A percentile compares a stretch with the other conserved stretches of the same genome.
phyloP scores from a whole-genome alignment of 2,888 invertebrate genomes.

The Anarsia innoxiella region DNA sequence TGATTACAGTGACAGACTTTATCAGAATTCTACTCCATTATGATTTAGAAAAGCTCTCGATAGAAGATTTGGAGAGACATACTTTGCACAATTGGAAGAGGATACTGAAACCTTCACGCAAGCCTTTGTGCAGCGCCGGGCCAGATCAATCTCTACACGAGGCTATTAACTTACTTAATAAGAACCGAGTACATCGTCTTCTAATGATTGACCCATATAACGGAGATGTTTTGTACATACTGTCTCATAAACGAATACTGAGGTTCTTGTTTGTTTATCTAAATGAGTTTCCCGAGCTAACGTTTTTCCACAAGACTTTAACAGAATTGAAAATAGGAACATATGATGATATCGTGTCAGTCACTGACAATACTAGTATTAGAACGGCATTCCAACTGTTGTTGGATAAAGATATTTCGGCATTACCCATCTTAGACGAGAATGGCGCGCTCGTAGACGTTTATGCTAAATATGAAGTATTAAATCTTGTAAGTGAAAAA shows the following conservation, averaged over 20 bases:
- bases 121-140: constrained; percentile 54
- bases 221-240: constrained; percentile 63
- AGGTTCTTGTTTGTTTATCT: constrained; percentile 67
- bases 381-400: constrained; percentile 61
- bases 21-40: constrained; percentile 61
- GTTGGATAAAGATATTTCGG: constrained; percentile 64
- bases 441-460: constrained; percentile 58
- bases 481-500: constrained; percentile 92
- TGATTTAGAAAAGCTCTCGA: constrained; percentile 55
- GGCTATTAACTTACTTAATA: constrained; percentile 60
- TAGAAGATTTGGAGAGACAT: constrained; percentile 64
- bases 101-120: constrained; percentile 53
- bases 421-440: constrained; percentile 62
- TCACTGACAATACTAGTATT: constrained; percentile 55
- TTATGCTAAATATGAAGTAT: constrained; percentile 70
- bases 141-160: constrained; percentile 67
- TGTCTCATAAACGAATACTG: constrained; percentile 66
- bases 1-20: constrained; percentile 70
- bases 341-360: constrained; percentile 57
- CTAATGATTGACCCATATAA: constrained; percentile 57
- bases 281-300: constrained; percentile 67
- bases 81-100: constrained; percentile 65
- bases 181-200: constrained; percentile 62
- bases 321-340: constrained; percentile 65
- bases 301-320: constrained; percentile 63